phyloP scores from a whole-genome alignment of 1,140 invertebrate species.

The Drosophila repleta region DNA sequence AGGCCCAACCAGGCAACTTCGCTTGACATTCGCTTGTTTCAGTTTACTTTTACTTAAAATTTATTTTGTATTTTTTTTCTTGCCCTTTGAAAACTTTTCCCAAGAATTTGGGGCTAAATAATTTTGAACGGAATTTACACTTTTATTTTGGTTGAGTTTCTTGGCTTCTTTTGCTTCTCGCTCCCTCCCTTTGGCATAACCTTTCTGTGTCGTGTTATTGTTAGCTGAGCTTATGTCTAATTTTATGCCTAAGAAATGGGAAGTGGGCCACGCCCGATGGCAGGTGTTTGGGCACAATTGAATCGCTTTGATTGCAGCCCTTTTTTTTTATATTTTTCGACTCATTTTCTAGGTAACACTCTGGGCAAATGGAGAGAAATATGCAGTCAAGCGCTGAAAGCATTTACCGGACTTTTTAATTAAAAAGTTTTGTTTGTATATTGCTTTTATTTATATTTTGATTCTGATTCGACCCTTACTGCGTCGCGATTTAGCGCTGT shows the following conservation, averaged over 20 bases:
- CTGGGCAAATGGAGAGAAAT: neutral
- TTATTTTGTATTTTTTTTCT: slow-evolving; percentile 12
- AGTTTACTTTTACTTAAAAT: slow-evolving; percentile 27
- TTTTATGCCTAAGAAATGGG: slow-evolving; percentile 49
- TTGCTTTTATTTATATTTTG: slow-evolving; percentile 14
- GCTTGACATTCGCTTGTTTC: slow-evolving; percentile 65
- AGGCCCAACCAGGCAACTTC: slow-evolving; percentile 50
- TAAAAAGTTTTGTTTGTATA: slow-evolving; percentile 76
- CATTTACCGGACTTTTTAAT: slow-evolving; percentile 79
- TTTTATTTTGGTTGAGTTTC: slow-evolving; percentile 25
- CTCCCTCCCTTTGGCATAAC: slow-evolving; percentile 6
- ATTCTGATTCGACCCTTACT: neutral
- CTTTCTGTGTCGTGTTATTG: slow-evolving; percentile 46
- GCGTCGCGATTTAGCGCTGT: slow-evolving; percentile 28
- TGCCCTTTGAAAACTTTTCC: slow-evolving; percentile 45
- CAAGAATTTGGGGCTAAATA: slow-evolving; percentile 65
- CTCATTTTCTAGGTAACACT: neutral
- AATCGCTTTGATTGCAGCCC: slow-evolving; percentile 66
- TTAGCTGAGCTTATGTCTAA: slow-evolving; percentile 49
- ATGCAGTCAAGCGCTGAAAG: slow-evolving; percentile 56
- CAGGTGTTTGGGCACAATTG: slow-evolving; percentile 66
- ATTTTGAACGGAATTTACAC: slow-evolving; percentile 73
- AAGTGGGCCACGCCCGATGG: slow-evolving; percentile 4
- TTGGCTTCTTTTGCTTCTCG: slow-evolving; percentile 6
- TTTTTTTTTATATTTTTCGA: slow-evolving; percentile 43